A percentile compares a stretch with the other conserved stretches of the same genome.
These are phyloP conservation scores for Acanthiza pusilla DNA, from an alignment of 2,797 vertebrate species.

Conservation along the genomic window DNA sequence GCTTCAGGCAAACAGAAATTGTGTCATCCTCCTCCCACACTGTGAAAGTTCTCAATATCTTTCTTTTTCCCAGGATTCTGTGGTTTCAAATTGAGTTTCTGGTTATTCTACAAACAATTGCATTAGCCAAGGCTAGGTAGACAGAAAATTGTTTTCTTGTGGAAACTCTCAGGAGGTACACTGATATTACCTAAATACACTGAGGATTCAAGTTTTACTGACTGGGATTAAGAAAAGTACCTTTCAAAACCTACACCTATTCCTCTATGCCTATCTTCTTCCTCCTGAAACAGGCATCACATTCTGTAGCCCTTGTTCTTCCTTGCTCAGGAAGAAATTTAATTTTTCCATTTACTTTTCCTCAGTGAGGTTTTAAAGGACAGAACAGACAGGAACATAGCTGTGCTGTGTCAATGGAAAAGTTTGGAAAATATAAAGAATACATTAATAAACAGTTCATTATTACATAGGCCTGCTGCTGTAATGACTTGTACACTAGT, in stretches of 20 bases:
- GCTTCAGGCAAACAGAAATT: constrained; percentile 8
- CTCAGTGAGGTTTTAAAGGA: neutral
- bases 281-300: neutral
- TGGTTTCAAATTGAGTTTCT: constrained; percentile 37
- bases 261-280: neutral
- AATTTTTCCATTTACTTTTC: neutral
- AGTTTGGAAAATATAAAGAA: neutral
- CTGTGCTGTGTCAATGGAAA: neutral
- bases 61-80: constrained; percentile 20
- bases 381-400: neutral
- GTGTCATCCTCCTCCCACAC: constrained; percentile 16
- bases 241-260: neutral
- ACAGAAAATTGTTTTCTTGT: neutral
- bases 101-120: neutral
- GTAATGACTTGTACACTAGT: neutral
- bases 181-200: neutral
- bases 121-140: neutral
- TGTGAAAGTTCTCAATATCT: neutral
- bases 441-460: neutral
- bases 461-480: neutral
- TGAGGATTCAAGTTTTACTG: neutral
- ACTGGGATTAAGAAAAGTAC: neutral
- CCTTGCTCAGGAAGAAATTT: neutral
- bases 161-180: neutral
- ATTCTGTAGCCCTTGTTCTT: neutral